Base-by-base conservation (phyloP, 2,113 vertebrate species). In the Uropsilus gracilis region DNA sequence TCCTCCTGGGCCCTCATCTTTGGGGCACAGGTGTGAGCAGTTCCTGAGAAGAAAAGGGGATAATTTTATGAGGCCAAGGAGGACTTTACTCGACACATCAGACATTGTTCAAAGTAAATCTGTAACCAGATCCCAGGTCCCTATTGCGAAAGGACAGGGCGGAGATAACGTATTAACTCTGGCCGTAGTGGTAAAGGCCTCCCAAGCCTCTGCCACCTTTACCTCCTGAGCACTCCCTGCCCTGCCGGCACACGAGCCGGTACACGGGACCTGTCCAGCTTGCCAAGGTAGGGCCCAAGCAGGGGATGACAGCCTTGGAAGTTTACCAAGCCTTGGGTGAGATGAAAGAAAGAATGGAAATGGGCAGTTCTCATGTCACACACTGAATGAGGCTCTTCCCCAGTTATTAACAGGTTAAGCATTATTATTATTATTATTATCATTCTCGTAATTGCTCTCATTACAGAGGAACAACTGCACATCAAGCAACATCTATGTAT, bases 71-170 rank as follows among this genome's bases (percentile, higher is more conserved):
- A 93, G 84, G 63, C 94, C 72, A 86, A 55, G 89, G 72, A 97
- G 97, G 97, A 97, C 97, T 97, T 97, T 97, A 97, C 85, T 96
- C 96, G 73, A 78, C 77, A 46, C 64, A 97, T 85, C 96, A 90
- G 97, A 88, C 97, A 97, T 94, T 94, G 95, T 92, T 94, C 20
- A 0, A 86, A 86, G 97, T 97, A 95, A 97, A 97, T 97, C 96
- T 97, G 68, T 97, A 97, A 97, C 97, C 93, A 97, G 96, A 86
- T 77, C 80, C 82, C 20, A 26, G 78, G 87, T 55, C 42, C 93
- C 0, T 24, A 97, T 97, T 97, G 95, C 87, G 94, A 97, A 97
- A 97, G 95, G 39, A 42, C 12, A 0, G 8, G 66, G 68, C 2
- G 6, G 87, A 93, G 81, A 73, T 97, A 82, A 97, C 1, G 81